phyloP scores from a whole-genome alignment of 2,888 invertebrate genomes.

The Nemurella pictetii region DNA sequence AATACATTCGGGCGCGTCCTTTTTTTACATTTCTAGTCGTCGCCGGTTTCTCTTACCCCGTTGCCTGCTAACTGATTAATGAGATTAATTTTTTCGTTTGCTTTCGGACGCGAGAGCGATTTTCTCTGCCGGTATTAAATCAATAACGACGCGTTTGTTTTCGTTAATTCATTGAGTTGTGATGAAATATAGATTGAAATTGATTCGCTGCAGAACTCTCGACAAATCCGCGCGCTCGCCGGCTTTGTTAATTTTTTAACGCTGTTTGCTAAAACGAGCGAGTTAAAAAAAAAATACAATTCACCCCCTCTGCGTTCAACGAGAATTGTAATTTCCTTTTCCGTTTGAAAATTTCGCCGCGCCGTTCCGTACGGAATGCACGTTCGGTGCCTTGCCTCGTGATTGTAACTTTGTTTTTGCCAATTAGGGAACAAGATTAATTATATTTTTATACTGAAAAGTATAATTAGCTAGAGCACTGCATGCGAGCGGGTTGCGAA shows the following conservation, averaged over 20 bases:
- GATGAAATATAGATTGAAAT: background rate
- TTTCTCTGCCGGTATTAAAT: background rate
- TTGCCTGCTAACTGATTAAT: background rate
- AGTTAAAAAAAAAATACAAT: background rate
- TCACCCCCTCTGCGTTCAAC: background rate
- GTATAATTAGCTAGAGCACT: background rate
- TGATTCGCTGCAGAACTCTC: background rate
- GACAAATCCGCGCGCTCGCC: background rate
- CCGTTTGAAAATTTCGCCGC: no score
- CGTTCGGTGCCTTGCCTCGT: no score
- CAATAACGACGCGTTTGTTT: background rate
- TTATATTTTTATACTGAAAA: background rate
- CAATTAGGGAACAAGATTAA: background rate
- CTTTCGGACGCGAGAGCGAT: background rate
- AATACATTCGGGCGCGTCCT: no score
- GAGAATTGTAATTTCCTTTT: background rate
- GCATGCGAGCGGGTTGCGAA: background rate
- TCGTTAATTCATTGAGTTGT: background rate
- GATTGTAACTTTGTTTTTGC: background rate
- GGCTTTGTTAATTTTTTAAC: no score
- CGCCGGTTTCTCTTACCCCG: background rate
- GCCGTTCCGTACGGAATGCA: background rate
- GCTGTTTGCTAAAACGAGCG: no score
- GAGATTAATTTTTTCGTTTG: background rate
- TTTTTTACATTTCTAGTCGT: no score